These are phyloP conservation scores for Danio jaintianensis DNA, from an alignment of 2,797 vertebrate species.

Conservation along the genomic window DNA sequence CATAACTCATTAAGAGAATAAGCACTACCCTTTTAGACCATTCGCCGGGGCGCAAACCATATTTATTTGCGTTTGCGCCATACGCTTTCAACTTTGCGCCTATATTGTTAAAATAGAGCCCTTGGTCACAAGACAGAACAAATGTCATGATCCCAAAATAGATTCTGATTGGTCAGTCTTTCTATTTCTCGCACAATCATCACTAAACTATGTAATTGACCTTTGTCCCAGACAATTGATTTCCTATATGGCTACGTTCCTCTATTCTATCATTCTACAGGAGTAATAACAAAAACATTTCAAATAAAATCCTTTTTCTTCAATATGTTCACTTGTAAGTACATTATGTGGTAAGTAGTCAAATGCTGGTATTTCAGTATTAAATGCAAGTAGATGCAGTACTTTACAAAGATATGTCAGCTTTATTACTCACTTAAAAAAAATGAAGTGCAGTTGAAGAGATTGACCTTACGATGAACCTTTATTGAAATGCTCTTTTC, in stretches of 20 bases:
- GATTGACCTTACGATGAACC: conserved; percentile 19
- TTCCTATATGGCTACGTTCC: not conserved
- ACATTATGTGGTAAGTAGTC: not conserved
- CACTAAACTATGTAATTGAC: too few relatives aligned
- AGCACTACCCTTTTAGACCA: too few relatives aligned
- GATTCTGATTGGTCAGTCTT: too few relatives aligned
- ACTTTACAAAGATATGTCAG: not conserved
- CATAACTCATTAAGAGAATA: too few relatives aligned
- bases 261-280: not conserved
- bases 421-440: not conserved
- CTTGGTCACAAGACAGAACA: too few relatives aligned
- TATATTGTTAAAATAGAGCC: too few relatives aligned
- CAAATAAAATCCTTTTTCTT: not conserved
- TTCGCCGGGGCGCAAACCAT: too few relatives aligned
- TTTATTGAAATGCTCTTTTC: conserved; percentile 17
- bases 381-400: not conserved
- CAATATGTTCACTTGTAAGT: not conserved
- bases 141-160: too few relatives aligned
- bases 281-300: not conserved
- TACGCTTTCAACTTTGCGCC: too few relatives aligned
- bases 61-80: too few relatives aligned
- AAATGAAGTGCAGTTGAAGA: not conserved
- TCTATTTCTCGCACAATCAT: too few relatives aligned
- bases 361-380: not conserved
- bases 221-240: too few relatives aligned